Base-by-base conservation (phyloP, 1,140 invertebrate genomes). In the Hyles euphorbiae region DNA sequence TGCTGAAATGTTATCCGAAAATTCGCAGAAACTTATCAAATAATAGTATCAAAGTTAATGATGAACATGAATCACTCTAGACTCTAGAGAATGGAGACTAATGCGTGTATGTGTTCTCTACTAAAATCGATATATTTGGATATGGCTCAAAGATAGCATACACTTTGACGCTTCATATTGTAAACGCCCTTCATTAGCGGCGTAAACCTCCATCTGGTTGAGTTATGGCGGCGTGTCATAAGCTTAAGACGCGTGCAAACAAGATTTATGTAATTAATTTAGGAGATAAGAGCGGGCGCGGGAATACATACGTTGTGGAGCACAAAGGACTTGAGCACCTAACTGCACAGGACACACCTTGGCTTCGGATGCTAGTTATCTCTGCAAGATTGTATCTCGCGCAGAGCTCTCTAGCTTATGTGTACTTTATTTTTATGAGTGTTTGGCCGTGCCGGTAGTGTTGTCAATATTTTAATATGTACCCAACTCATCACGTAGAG, bases 251-350 rank as follows among this genome's bases (percentile, higher is more conserved):
- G 82, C 83, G 79, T 88, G 83, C 78, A 88, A 88, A 87, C 81
- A 88, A 87, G 83, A 88, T 88, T 88, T 88, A 88, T 88, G 83
- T 88, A 87, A 87, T 87, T 88, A 87, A 88, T 88, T 87, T 88
- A 77, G 77, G 78, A 84, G 86, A 88, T 87, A 87, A 86, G 82
- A 86, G 74, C 77, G 69, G 61, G 63, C 70, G 74, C 74, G 68
- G 56, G 70, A 76, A 79, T 78, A 82, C 76, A 79, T 82, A 82
- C 74, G 74, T 76, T 72, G 74, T 68, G 55, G 67, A 76, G 67
- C 62, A 83, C 80, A 85, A 85, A 82, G 78, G 78, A 68, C 58
- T 65, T 67, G 61, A 62, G 53, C 63, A 54, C 45, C 54, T 52
- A 45, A 52, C 36, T 40, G 36, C 56, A 47, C 11, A 40, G 34